phyloP scores from a whole-genome alignment of 2,888 invertebrate species.

The Eupithecia insigniata region DNA sequence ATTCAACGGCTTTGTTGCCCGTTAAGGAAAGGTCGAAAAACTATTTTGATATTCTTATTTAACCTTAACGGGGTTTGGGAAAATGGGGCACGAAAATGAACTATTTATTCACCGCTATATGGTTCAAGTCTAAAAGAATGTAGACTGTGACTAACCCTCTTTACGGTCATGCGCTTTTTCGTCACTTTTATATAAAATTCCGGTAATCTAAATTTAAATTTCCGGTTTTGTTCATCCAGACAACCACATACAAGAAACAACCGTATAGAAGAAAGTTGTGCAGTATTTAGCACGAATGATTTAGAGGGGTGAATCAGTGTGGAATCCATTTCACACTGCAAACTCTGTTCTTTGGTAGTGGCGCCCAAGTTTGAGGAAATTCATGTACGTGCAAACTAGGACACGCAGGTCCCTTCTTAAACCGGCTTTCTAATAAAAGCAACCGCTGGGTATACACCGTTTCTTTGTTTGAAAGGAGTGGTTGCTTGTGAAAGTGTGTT shows the following conservation, averaged over 20 bases:
- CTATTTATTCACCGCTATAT: not conserved
- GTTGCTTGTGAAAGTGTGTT: not conserved
- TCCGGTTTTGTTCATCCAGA: not conserved
- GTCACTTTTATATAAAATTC: conserved; percentile 3
- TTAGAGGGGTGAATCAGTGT: conserved; percentile 27
- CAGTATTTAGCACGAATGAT: conserved; percentile 21
- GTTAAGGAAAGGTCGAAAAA: conserved; percentile 13
- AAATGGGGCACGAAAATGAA: not conserved
- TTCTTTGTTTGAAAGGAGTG: not conserved
- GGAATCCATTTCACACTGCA: conserved; percentile 34
- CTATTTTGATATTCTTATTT: conserved; percentile 7
- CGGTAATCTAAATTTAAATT: not conserved
- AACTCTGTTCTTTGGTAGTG: conserved; percentile 26
- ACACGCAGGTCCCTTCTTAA: not conserved
- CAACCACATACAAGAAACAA: conserved; percentile 1
- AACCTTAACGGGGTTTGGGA: not conserved
- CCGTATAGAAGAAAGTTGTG: conserved; percentile 11
- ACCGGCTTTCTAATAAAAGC: not conserved
- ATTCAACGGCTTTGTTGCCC: conserved; percentile 37
- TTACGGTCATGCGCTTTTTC: not conserved
- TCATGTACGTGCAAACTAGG: conserved; percentile 24
- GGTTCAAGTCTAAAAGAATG: not conserved
- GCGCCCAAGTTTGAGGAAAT: conserved; percentile 26
- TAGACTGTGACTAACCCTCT: not conserved
- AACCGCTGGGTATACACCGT: not conserved